Evolutionary conservation across 1,140 invertebrate species (phyloP).

Genomic region (Neuroterus valhalla): DNA sequence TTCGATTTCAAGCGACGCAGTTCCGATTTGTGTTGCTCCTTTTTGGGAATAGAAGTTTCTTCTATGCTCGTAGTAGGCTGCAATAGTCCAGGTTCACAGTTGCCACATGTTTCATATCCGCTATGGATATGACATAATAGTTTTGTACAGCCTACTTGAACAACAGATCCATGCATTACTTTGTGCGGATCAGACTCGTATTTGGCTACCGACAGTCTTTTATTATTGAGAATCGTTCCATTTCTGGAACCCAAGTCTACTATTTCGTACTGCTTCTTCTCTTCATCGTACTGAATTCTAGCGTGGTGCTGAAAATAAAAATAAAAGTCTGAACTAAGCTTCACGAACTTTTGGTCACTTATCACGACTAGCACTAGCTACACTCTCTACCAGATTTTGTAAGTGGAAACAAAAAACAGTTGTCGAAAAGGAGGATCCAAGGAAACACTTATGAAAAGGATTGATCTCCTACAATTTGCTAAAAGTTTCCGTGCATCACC

Average conservation of each 20-base stretch:
- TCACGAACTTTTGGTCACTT: too few species aligned
- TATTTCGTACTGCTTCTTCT: slow-evolving; percentile 79
- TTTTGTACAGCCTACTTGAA: slow-evolving; percentile 84
- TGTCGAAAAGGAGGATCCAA: too few species aligned
- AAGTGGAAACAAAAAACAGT: too few species aligned
- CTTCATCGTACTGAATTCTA: slow-evolving; percentile 81
- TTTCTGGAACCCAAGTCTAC: slow-evolving; percentile 91
- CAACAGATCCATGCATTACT: slow-evolving; percentile 84
- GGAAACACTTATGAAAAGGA: too few species aligned
- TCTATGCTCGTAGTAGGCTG: slow-evolving; percentile 54
- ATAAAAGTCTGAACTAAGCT: too few species aligned
- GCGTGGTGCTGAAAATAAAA: slow-evolving; percentile 81
- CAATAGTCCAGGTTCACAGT: slow-evolving; percentile 91
- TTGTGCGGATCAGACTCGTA: slow-evolving; percentile 79
- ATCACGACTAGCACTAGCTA: too few species aligned
- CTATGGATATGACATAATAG: slow-evolving; percentile 91
- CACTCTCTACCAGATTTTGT: too few species aligned
- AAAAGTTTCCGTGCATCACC: too few species aligned
- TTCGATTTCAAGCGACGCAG: slow-evolving; percentile 87
- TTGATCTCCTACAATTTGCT: too few species aligned
- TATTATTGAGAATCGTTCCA: slow-evolving; percentile 89
- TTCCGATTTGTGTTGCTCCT: slow-evolving; percentile 81
- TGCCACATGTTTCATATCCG: slow-evolving; percentile 88
- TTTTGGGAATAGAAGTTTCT: slow-evolving; percentile 53
- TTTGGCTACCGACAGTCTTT: slow-evolving; percentile 83